Evolutionary conservation across 2,797 vertebrate genomes (phyloP).

Genomic region (Masticophis lateralis): DNA sequence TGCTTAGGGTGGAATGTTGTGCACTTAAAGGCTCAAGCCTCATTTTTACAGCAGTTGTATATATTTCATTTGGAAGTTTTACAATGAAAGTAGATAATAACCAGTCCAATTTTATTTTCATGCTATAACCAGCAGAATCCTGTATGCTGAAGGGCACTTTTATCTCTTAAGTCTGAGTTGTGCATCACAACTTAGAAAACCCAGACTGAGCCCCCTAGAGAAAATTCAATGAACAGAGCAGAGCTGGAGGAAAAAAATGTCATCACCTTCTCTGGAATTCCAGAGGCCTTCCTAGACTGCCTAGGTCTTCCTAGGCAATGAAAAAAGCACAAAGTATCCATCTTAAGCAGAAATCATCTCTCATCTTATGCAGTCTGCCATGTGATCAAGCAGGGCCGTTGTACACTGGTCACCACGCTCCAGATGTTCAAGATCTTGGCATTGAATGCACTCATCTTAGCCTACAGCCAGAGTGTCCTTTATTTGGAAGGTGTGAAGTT

Average conservation of each 20-base stretch:
- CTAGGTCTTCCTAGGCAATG: not conserved
- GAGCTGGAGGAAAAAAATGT: too few species aligned
- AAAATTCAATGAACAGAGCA: not conserved
- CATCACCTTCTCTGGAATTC: not conserved
- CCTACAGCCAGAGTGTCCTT: slow-evolving; percentile 97
- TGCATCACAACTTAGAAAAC: not conserved
- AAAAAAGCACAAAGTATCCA: not conserved
- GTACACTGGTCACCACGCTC: slow-evolving; percentile 92
- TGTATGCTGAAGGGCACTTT: not conserved
- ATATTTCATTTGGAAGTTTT: not conserved
- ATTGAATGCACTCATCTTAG: slow-evolving; percentile 92
- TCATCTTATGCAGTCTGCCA: slow-evolving; percentile 84
- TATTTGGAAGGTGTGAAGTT: slow-evolving; percentile 98
- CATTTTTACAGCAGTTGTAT: not conserved
- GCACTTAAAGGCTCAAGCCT: not conserved
- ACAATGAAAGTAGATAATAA: not conserved
- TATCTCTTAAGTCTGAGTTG: not conserved
- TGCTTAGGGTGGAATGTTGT: not conserved
- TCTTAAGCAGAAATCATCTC: not conserved
- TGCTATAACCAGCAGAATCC: not conserved
- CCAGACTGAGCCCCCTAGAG: not conserved
- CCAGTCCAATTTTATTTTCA: not conserved
- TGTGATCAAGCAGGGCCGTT: slow-evolving; percentile 97
- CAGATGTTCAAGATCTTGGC: slow-evolving; percentile 99
- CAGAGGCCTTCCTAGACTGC: not conserved